Percentiles rank a stretch among this genome's conserved stretches.
Conservation (phyloP, 2,113 vertebrate species). For the human region GRCh38 chr1:32866501-32867000, state of each 20-base stretch:
- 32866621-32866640: background rate
- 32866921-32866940: too few relatives aligned
- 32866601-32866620: background rate
- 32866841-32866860: background rate
- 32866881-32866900: background rate
- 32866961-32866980: too few relatives aligned
- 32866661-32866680: background rate
- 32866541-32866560: slow-evolving; percentile 18
- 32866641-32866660: background rate
- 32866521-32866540: background rate
- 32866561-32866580: slow-evolving; percentile 5
- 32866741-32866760: background rate
- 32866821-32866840: background rate
- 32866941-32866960: too few relatives aligned
- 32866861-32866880: background rate
- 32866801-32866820: background rate
- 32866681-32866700: background rate
- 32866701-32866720: too few relatives aligned
- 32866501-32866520: background rate
- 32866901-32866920: background rate
- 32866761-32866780: background rate
- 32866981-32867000: too few relatives aligned
- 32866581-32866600: background rate
- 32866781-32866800: background rate
- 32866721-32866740: too few relatives aligned